Percentiles rank a stretch among this genome's conserved stretches.
phyloP scores from a whole-genome alignment of 2,113 vertebrate species.

The Microcebus lehilahytsara region DNA sequence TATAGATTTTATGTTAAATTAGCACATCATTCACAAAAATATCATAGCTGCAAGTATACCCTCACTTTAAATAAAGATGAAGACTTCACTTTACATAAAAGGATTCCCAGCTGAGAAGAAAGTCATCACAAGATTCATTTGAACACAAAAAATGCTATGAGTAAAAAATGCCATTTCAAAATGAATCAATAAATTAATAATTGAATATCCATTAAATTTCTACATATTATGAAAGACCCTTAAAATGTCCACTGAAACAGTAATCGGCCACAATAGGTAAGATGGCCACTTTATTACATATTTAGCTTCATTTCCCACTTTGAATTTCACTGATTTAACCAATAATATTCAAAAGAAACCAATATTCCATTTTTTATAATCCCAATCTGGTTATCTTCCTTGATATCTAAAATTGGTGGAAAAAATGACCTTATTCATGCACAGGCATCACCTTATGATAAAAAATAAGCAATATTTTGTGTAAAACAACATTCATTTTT shows the following conservation, averaged over 20 bases:
- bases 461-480: background rate
- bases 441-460: background rate
- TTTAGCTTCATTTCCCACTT: background rate
- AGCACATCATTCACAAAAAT: background rate
- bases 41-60: background rate
- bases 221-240: too few species aligned
- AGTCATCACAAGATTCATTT: too few species aligned
- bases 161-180: too few species aligned
- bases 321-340: background rate
- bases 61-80: too few species aligned
- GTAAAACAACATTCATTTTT: background rate
- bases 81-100: too few species aligned
- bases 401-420: background rate
- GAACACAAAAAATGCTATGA: too few species aligned
- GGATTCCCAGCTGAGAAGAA: too few species aligned
- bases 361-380: background rate
- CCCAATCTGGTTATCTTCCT: background rate
- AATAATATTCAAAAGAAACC: background rate
- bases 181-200: too few species aligned
- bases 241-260: background rate
- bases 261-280: background rate
- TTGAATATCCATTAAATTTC: too few species aligned
- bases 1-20: background rate
- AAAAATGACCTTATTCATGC: background rate
- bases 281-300: background rate